A percentile compares a stretch with the other conserved stretches of the same genome.
These are phyloP conservation scores for Hartigia nigra DNA, from an alignment of 2,888 invertebrate species.

Conservation along the genomic window DNA sequence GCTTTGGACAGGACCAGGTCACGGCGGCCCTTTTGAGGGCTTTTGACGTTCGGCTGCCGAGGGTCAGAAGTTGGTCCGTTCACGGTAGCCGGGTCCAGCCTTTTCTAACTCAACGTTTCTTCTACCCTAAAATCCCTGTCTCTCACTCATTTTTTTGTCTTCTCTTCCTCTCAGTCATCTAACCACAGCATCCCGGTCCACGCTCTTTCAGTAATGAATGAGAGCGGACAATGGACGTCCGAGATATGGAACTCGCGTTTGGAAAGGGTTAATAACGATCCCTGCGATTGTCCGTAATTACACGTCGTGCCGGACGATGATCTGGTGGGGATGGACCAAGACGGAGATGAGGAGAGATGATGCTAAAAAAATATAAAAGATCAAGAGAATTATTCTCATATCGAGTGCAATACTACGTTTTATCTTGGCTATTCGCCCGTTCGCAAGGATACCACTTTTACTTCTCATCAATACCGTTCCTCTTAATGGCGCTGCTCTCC, in stretches of 20 bases:
- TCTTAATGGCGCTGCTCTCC: not conserved
- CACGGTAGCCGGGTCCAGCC: constrained; percentile 53
- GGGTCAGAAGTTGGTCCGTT: constrained; percentile 50
- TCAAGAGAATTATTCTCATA: not conserved
- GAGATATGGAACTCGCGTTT: constrained; percentile 27
- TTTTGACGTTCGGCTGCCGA: constrained; percentile 54
- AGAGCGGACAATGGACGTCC: constrained; percentile 51
- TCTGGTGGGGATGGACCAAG: not conserved
- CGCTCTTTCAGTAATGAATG: constrained; percentile 48
- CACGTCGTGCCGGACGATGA: constrained; percentile 12
- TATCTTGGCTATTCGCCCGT: not conserved
- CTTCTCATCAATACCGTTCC: not conserved
- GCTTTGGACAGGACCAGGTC: constrained; percentile 53
- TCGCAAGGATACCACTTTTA: not conserved
- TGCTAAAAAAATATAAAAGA: not conserved
- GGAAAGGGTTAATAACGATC: constrained; percentile 54
- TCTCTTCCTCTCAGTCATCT: constrained; percentile 20
- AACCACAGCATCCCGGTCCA: constrained; percentile 13
- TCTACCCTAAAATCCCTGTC: constrained; percentile 9
- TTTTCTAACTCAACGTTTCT: constrained; percentile 33
- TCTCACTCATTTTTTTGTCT: constrained; percentile 15
- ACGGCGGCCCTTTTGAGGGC: constrained; percentile 57
- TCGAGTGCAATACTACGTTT: not conserved
- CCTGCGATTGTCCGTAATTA: constrained; percentile 51
- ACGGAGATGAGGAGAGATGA: not conserved